Conservation (phyloP, 1,140 invertebrate species). For the Drosophila kikkawai region DNA sequence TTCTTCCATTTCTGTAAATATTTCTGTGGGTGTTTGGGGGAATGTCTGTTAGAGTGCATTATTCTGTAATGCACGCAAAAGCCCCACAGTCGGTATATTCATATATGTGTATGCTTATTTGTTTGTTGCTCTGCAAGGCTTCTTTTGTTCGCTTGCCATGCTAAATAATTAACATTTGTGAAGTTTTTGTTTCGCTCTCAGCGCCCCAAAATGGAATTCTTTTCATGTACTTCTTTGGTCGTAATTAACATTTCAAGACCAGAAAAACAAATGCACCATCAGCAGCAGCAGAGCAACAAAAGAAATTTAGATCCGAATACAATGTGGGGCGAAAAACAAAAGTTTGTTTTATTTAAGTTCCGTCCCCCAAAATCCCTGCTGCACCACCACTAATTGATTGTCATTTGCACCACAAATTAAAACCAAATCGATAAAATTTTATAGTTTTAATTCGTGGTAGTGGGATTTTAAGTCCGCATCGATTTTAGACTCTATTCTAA, state of each 20-base stretch:
- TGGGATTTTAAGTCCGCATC: not conserved
- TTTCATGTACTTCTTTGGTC: conserved; percentile 40
- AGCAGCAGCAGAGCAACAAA: conserved; percentile 6
- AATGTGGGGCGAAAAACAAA: conserved; percentile 28
- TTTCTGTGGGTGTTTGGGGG: not conserved
- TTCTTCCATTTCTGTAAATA: conserved; percentile 16
- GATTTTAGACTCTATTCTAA: not conserved
- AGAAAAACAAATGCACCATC: conserved; percentile 47
- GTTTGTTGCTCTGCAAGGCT: conserved; percentile 30
- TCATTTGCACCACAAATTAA: conserved; percentile 11
- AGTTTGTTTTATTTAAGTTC: conserved; percentile 41
- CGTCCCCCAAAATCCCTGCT: not conserved
- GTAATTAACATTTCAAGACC: conserved; percentile 51
- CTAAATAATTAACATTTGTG: conserved; percentile 49
- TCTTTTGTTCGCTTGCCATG: conserved; percentile 31
- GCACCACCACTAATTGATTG: conserved; percentile 30
- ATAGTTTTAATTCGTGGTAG: conserved; percentile 1
- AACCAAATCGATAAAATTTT: conserved; percentile 5
- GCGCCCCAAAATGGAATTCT: conserved; percentile 33
- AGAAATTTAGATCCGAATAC: conserved; percentile 31
- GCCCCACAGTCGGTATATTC: not conserved
- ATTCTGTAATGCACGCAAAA: conserved; percentile 9
- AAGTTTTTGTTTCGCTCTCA: conserved; percentile 44
- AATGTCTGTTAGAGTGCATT: conserved; percentile 34
- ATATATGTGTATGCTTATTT: not conserved